Evolutionary conservation across 1,140 invertebrate genomes (phyloP), one percentile per base, ranked within the genome.

Genomic region (Philotrypesis tridentata): DNA sequence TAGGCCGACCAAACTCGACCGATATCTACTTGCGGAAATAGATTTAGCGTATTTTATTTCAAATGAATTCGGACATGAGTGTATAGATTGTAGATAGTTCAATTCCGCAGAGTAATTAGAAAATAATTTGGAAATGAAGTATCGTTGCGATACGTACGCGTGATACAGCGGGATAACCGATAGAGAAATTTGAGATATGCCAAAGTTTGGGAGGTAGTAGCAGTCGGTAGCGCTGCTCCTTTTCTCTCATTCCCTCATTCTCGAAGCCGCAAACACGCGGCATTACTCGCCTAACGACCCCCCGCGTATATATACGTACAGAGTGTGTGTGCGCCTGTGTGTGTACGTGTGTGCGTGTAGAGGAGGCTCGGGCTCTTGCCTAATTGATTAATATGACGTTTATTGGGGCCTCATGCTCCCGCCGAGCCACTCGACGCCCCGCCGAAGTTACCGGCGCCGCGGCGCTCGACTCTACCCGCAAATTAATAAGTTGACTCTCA

Each of bases 371-470:
- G 3, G 43, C 60, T n/a, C n/a, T 48, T 68, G 31, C 31, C 67
- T 77, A 77, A 82, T 82, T 82, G 80, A 82, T 82, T 82, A 82
- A 82, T 82, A 82, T 72, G 80, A 82, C 74, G 80, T 82, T 82
- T 82, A 82, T 82, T 77, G 74, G 74, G 63, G 29, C 29, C 74
- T 68, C 25, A 63, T 29, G 37, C 73, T 81, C 29, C 25, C n/a
- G 14, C 61, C 37, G n/a, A 70, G 72, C 63, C 40, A 81, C 73
- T 76, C 79, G 72, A 70, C 72, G 40, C 25, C 2, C 3, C 74
- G 31, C 17, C 74, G 1, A 65, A 60, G 43, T 61, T 61, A 23
- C 72, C 37, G 33, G 14, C 33, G 43, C 25, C n/a, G 29, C 68
- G 43, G 78, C 55, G 14, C 55, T 65, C 48, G 31, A 73, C 61